Base-by-base conservation (phyloP, 2,888 invertebrate genomes). In the Brachyptera risi region DNA sequence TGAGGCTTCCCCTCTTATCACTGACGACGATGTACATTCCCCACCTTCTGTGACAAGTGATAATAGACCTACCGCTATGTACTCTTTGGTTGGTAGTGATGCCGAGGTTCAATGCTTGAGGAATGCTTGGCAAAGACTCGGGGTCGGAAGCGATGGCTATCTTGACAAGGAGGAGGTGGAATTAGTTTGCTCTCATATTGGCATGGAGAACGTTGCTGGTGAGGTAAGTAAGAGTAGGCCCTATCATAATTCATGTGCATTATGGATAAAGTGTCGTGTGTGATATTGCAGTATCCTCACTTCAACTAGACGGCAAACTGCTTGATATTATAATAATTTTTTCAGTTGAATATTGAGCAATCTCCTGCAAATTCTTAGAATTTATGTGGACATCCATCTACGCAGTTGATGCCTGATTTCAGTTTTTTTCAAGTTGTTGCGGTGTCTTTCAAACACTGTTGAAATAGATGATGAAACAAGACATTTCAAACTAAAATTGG, bases 101-200 rank as follows among this genome's bases (percentile, higher is more conserved):
- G 37, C 26, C 11, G 80, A 80, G 58, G 80, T 83, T 71, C 81
- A 82, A 67, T 84, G 83, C 73, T 75, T 87, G 61, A 75, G 82
- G 63, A 80, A 80, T 66, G 83, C 84, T 59, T 87, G 86, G 83
- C 79, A 79, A 66, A 79, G 80, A 64, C 75, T 84, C 58, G 83
- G 82, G 4, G 80, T 85, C 7, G 82, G 83, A 3, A 76, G 77
- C 65, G 80, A 82, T 71, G 84, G 84, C 19, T 83, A 77, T 71
- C 78, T 87, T 59, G 83, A 83, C 71, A 79, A 83, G 68, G 77
- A 77, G 54, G 85, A 88, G 71, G 77, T 87, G 67, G 80, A 80
- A 66, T 75, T 78, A 65, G 83, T 87, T 56, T 87, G 85, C 71
- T 79, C 83, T 69, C 83, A 83, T 64, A 83, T 86, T 63, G 86